phyloP scores from a whole-genome alignment of 2,113 vertebrate genomes.

The Formicarius rufipectus region DNA sequence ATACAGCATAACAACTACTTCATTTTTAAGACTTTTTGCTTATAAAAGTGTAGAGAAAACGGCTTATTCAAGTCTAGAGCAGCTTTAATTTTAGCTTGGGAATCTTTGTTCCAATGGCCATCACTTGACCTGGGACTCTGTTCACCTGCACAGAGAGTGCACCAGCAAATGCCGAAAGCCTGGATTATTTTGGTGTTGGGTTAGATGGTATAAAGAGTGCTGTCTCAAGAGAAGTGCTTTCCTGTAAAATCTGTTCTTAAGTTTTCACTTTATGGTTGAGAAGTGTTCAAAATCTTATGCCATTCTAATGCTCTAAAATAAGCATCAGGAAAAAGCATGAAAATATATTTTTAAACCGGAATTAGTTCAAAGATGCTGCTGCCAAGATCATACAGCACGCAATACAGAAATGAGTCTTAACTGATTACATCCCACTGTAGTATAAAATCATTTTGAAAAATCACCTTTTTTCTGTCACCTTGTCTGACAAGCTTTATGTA shows the following conservation, averaged over 20 bases:
- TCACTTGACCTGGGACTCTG: neutral
- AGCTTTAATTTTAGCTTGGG: neutral
- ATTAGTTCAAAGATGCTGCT: neutral
- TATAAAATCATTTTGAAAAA: slow-evolving; percentile 46
- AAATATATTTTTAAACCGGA: neutral
- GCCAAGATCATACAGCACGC: neutral
- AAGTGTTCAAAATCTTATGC: neutral
- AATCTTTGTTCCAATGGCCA: neutral
- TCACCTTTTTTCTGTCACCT: slow-evolving; percentile 47
- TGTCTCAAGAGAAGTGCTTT: neutral
- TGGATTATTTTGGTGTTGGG: neutral
- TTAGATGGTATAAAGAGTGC: neutral
- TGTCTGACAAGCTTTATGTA: slow-evolving; percentile 63
- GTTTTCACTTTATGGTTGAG: neutral
- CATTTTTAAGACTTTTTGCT: neutral
- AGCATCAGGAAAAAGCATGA: neutral
- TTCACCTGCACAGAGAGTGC: accelerated
- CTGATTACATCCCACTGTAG: neutral
- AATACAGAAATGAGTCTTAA: neutral
- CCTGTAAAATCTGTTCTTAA: neutral
- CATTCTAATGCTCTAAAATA: neutral
- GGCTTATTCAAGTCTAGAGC: neutral
- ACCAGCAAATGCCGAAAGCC: accelerated
- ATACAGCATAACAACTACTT: neutral
- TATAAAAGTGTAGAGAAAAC: neutral